These are phyloP conservation scores for Clarias laeviceps DNA, from an alignment of 2,797 vertebrate species.

Conservation along the genomic window DNA sequence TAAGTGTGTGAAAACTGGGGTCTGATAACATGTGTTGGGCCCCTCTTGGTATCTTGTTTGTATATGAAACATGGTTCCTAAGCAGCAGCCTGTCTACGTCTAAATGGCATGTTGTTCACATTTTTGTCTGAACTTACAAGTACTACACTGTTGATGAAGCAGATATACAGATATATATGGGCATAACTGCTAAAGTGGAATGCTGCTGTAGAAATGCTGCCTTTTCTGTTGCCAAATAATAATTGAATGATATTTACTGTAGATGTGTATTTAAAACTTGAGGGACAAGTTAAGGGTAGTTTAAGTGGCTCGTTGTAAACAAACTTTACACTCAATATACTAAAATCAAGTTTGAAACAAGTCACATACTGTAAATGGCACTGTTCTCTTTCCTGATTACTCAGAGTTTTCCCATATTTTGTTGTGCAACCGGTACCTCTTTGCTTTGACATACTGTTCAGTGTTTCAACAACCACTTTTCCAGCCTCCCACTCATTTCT, in stretches of 20 bases:
- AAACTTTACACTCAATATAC: too few species aligned
- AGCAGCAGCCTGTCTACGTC: constrained; percentile 70
- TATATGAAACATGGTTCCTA: constrained; percentile 70
- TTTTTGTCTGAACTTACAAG: constrained; percentile 21
- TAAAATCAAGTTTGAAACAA: background rate
- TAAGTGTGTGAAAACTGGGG: constrained; percentile 80
- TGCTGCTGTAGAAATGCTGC: background rate
- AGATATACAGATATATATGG: constrained; percentile 1
- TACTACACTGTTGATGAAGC: constrained; percentile 6
- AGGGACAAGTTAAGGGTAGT: background rate
- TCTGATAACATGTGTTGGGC: constrained; percentile 86
- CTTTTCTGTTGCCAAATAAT: background rate
- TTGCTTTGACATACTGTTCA: constrained; percentile 13
- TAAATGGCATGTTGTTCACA: constrained; percentile 63
- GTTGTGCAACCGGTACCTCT: background rate
- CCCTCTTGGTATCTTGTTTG: constrained; percentile 71
- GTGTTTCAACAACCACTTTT: constrained; percentile 36
- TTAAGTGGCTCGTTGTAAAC: too few species aligned
- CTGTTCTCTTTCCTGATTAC: background rate
- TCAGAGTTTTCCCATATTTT: constrained; percentile 13
- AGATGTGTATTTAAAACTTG: background rate
- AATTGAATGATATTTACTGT: background rate
- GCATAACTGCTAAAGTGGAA: background rate
- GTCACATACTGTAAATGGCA: background rate
- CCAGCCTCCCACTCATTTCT: constrained; percentile 38